A percentile compares a stretch with the other conserved stretches of the same genome.
Conservation (phyloP, 2,113 vertebrate genomes). For the Dasyornis broadbenti region DNA sequence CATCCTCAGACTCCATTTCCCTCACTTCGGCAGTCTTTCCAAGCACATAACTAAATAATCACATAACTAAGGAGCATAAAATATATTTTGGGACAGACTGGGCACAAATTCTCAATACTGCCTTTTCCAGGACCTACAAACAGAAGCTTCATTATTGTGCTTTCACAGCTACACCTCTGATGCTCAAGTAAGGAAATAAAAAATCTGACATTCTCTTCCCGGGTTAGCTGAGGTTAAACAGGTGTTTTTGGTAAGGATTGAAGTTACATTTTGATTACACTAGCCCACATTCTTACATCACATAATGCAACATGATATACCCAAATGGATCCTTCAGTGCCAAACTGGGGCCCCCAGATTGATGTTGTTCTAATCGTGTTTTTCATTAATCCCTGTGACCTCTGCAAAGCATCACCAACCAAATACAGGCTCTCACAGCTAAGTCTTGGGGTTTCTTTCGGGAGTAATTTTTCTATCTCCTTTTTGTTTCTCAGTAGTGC, state of each 20-base stretch:
- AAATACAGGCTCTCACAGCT: not conserved
- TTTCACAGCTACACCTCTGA: not conserved
- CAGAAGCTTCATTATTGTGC: not conserved
- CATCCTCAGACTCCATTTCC: not conserved
- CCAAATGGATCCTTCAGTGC: conserved; percentile 19
- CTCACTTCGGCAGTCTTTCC: not conserved
- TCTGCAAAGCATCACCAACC: conserved; percentile 28
- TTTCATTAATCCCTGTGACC: conserved; percentile 62
- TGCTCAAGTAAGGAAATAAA: not conserved
- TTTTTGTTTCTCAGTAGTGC: not conserved
- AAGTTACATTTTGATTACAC: conserved; percentile 71
- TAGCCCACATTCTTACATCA: conserved; percentile 61
- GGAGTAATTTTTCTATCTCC: not conserved
- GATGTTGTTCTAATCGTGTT: conserved; percentile 55
- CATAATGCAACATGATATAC: conserved; percentile 54
- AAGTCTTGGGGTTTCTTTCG: not conserved
- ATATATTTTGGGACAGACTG: not conserved
- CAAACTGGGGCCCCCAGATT: conserved; percentile 38
- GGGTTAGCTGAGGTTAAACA: conserved; percentile 60
- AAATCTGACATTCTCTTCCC: not conserved
- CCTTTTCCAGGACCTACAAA: not conserved
- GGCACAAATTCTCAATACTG: not conserved
- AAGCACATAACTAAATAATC: not conserved
- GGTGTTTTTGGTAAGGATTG: conserved; percentile 69
- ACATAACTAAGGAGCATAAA: not conserved